These are phyloP conservation scores for Tangara arthus DNA, from an alignment of 2,797 vertebrate genomes.

Conservation along the genomic window DNA sequence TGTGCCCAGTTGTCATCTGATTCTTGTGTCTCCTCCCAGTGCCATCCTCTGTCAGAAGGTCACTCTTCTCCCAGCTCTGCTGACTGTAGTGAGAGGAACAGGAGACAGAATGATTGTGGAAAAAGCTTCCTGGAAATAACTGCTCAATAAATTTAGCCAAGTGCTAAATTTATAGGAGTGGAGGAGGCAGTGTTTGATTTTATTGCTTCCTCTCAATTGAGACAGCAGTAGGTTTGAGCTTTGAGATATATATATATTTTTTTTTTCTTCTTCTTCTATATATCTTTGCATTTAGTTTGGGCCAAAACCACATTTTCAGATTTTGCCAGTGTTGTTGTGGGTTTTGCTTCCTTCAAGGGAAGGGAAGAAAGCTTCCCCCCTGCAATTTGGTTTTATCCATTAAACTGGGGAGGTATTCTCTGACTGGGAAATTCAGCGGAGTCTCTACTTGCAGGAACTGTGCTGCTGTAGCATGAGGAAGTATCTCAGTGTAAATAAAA, in stretches of 20 bases:
- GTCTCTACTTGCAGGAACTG: neutral
- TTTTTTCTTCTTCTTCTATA: neutral
- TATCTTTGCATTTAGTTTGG: neutral
- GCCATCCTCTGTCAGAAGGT: neutral
- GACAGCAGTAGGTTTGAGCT: neutral
- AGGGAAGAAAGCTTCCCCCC: neutral
- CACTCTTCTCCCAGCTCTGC: neutral
- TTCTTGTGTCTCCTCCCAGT: neutral
- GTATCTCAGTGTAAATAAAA: neutral
- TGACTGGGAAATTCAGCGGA: neutral
- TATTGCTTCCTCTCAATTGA: neutral
- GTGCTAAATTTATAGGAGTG: neutral
- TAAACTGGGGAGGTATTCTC: neutral
- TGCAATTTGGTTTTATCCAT: rapidly evolving
- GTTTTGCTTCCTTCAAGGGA: neutral
- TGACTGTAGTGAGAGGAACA: neutral
- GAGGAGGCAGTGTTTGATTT: neutral
- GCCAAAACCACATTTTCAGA: neutral
- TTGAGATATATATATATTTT: neutral
- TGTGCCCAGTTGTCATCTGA: neutral
- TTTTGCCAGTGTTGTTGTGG: neutral
- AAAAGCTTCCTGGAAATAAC: neutral
- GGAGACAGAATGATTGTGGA: neutral
- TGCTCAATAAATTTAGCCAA: neutral
- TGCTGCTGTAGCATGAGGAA: neutral